Percentiles rank a stretch among this genome's conserved stretches.
Conservation (phyloP, 2,797 vertebrate species). For the Lindbergichthys nudifrons region DNA sequence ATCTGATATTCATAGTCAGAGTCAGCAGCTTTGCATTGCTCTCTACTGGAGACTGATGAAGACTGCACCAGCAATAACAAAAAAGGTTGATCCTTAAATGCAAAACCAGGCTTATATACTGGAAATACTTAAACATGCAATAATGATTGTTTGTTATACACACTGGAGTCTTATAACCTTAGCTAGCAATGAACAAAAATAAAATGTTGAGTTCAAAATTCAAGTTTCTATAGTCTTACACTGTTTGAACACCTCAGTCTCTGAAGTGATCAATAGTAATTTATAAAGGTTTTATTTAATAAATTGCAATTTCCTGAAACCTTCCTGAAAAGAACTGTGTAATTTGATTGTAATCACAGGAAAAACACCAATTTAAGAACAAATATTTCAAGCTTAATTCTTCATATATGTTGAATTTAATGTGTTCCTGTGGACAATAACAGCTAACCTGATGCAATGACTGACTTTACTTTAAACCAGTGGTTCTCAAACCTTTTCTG, state of each 20-base stretch:
- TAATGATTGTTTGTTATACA: conserved; percentile 51
- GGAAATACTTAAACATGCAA: conserved; percentile 61
- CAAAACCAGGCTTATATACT: conserved; percentile 42
- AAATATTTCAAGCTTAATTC: neutral
- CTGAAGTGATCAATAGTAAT: conserved; percentile 18
- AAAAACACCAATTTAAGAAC: too few relatives aligned
- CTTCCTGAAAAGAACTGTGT: neutral
- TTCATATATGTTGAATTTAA: neutral
- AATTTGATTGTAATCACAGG: neutral
- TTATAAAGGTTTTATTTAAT: conserved; percentile 24
- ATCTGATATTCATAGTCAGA: conserved; percentile 23
- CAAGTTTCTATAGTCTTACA: conserved; percentile 41
- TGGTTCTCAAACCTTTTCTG: too few relatives aligned
- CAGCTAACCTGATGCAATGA: conserved; percentile 13
- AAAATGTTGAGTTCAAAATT: neutral
- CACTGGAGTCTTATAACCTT: conserved; percentile 38
- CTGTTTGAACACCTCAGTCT: conserved; percentile 37
- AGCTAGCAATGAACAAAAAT: conserved; percentile 38
- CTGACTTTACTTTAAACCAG: too few relatives aligned
- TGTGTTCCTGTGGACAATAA: conserved; percentile 4
- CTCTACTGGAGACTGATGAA: conserved; percentile 47
- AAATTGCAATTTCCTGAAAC: conserved; percentile 8
- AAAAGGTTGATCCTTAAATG: conserved; percentile 47
- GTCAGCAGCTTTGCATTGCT: conserved; percentile 19
- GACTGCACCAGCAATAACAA: conserved; percentile 62